Percentiles rank a stretch among this genome's conserved stretches.
These are phyloP conservation scores for Caradrina kadenii DNA, from an alignment of 2,888 invertebrate genomes.

Conservation along the genomic window DNA sequence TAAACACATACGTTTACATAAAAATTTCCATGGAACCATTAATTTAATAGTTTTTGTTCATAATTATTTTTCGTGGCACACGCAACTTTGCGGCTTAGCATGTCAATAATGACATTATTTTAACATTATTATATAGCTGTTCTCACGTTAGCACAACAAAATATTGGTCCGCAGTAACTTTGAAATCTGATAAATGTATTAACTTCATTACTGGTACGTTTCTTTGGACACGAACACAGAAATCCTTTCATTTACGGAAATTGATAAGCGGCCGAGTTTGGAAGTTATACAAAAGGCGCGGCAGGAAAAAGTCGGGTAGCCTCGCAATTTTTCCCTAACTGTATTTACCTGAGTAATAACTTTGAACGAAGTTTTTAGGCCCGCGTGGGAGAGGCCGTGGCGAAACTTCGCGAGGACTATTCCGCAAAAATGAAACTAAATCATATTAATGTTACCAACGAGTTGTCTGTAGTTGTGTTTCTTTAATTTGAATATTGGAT, in stretches of 20 bases:
- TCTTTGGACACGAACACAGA: conserved; percentile 70
- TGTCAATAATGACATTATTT: conserved; percentile 73
- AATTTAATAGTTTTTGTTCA: conserved; percentile 67
- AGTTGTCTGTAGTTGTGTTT: conserved; percentile 69
- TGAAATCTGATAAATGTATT: conserved; percentile 67
- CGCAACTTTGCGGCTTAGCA: conserved; percentile 73
- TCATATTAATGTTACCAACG: conserved; percentile 75
- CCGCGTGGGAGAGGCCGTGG: conserved; percentile 65
- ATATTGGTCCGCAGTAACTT: conserved; percentile 59
- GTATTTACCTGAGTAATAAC: conserved; percentile 83
- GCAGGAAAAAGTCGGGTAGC: conserved; percentile 65
- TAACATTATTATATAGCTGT: conserved; percentile 70
- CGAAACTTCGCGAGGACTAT: conserved; percentile 72
- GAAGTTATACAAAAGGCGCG: conserved; percentile 70
- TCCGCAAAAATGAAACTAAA: conserved; percentile 79
- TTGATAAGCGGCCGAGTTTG: conserved; percentile 79
- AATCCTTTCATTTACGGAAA: conserved; percentile 78
- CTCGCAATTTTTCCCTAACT: conserved; percentile 76
- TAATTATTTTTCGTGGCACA: conserved; percentile 74
- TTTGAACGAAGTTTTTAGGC: conserved; percentile 72
- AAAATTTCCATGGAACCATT: conserved; percentile 70
- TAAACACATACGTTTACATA: conserved; percentile 66
- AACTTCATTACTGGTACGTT: conserved; percentile 72
- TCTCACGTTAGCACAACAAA: conserved; percentile 73
- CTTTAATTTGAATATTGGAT: conserved; percentile 79